Base-by-base conservation (phyloP, 2,797 vertebrate species). In the Hirundo rustica region DNA sequence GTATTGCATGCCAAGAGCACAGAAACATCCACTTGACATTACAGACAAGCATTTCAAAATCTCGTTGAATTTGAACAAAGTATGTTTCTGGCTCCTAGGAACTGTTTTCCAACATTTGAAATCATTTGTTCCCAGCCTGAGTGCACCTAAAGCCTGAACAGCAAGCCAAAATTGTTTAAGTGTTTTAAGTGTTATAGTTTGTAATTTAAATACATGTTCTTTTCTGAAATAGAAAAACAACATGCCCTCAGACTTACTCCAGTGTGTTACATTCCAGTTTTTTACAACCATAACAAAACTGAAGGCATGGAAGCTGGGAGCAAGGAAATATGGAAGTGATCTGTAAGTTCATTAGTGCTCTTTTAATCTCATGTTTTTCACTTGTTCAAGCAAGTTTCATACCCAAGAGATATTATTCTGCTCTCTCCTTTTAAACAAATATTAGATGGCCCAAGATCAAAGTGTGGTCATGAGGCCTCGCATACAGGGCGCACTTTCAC, bases 191-290 rank as follows among this genome's bases (percentile, higher is more conserved):
- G 12, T 1, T 27, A 3, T 7, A 7, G 10, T 70, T 53, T 1
- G 7, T 13, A 27, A 36, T 70, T 61, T 38, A 62, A 60, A 83
- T 22, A 18, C 0, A 55, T 0, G 0, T 53, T 61, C 34, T 71
- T 53, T 20, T 61, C 44, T 42, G 65, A 17, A 40, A 71, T 0
- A 14, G 8, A 3, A 25, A 11, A 71, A 6, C 16, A 60, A 54
- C 30, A 50, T 27, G 10, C 8, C 23, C 44, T 74, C 70, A 16
- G n/a, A 38, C 27, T 40, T 77, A 45, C n/a, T 47, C 8, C 6
- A 14, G 40, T 4, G 22, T 2, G 5, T 44, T 29, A 38, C n/a
- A 14, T 9, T 14, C 36, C 3, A 25, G 34, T 23, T 51, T 51
- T 66, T 80, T 30, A 48, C 26, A 75, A 34, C 17, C 45, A 2